A percentile compares a stretch with the other conserved stretches of the same genome.
Evolutionary conservation across 2,113 vertebrate genomes (phyloP).

Genomic region (Neoarius graeffei): DNA sequence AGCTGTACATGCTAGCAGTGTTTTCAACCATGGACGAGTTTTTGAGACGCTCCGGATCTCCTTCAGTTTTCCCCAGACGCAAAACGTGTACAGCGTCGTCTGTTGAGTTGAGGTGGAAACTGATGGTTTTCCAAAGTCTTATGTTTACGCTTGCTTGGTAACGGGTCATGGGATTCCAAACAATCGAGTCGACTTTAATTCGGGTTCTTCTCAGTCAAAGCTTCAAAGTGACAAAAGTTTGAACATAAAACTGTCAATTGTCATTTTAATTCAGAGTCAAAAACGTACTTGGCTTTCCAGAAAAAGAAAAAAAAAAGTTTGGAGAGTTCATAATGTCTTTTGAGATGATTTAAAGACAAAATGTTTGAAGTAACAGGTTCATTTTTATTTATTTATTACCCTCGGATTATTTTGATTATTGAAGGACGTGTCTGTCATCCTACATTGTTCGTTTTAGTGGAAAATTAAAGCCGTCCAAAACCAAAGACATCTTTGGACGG

Average conservation of each 20-base stretch:
- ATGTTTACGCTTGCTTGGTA: conserved; percentile 14
- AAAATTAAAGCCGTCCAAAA: not conserved
- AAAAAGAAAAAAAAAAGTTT: no score
- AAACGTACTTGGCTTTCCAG: not conserved
- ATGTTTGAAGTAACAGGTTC: not conserved
- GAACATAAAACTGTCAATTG: no score
- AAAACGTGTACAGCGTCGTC: not conserved
- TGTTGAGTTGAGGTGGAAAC: not conserved
- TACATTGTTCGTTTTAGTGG: not conserved
- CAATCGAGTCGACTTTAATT: not conserved
- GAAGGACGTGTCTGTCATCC: not conserved
- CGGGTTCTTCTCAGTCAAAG: not conserved
- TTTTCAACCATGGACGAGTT: conserved; percentile 52
- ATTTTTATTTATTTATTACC: not conserved
- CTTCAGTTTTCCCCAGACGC: not conserved
- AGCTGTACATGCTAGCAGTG: conserved; percentile 63
- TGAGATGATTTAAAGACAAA: not conserved
- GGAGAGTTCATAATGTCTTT: no score
- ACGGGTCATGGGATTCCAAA: conserved; percentile 9
- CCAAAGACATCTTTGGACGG: not conserved
- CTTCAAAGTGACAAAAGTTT: not conserved
- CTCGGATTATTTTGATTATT: not conserved
- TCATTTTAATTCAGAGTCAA: not conserved
- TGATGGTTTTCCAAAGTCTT: conserved; percentile 1
- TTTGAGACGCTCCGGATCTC: conserved; percentile 24